These are phyloP conservation scores for Anas acuta DNA, from an alignment of 2,797 vertebrate genomes.

Conservation along the genomic window DNA sequence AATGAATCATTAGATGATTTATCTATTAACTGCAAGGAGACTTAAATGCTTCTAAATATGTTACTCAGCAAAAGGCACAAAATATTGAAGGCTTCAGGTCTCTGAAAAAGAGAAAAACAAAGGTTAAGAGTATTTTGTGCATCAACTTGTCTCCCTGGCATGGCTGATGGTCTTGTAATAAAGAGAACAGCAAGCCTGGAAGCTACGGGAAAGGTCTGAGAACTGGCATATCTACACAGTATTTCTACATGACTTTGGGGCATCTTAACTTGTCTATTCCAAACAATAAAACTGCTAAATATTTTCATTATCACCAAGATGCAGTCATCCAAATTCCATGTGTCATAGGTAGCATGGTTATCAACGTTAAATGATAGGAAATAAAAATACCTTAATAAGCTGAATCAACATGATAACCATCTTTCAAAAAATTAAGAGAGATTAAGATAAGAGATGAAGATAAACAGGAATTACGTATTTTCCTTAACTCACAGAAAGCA, in stretches of 20 bases:
- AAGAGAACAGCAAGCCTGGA: background rate
- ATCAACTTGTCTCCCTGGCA: background rate
- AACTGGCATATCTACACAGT: background rate
- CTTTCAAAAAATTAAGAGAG: background rate
- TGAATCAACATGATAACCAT: background rate
- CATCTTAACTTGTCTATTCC: background rate
- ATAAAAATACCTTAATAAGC: background rate
- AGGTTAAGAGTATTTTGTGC: background rate
- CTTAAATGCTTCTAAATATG: background rate
- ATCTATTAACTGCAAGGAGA: background rate
- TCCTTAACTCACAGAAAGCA: background rate
- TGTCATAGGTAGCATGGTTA: background rate
- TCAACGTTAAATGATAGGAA: background rate
- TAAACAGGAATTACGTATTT: background rate
- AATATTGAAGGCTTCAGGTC: background rate
- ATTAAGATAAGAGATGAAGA: background rate
- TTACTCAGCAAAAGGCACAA: background rate
- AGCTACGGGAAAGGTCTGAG: background rate
- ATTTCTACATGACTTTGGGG: background rate
- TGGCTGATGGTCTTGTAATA: background rate
- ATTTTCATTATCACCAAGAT: background rate
- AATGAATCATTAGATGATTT: conserved; percentile 8
- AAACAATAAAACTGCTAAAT: background rate
- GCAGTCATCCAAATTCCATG: background rate
- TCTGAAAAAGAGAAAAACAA: background rate